These are phyloP conservation scores for Aptenodytes forsteri DNA, from an alignment of 2,113 vertebrate genomes.

Conservation along the genomic window DNA sequence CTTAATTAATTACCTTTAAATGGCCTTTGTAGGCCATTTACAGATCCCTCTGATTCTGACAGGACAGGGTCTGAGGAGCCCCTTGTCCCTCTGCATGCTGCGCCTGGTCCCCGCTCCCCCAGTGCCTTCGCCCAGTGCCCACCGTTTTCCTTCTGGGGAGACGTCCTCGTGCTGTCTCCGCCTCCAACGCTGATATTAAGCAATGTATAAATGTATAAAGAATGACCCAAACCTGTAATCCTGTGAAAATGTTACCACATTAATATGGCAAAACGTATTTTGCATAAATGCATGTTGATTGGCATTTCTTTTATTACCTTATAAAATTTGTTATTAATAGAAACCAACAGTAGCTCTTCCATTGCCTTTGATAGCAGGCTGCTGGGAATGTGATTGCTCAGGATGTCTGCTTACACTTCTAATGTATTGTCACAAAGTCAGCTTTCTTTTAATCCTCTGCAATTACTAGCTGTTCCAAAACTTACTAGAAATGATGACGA, in stretches of 20 bases:
- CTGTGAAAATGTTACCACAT: not conserved
- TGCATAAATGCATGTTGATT: not conserved
- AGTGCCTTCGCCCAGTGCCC: not conserved
- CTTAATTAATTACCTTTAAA: not conserved
- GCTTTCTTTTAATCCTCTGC: not conserved
- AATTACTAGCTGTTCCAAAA: not conserved
- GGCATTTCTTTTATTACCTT: not conserved
- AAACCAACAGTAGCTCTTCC: not conserved
- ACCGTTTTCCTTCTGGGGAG: accelerated
- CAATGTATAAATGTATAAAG: not conserved
- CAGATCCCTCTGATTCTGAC: not conserved
- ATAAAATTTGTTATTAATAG: not conserved
- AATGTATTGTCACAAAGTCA: not conserved
- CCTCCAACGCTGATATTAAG: not conserved
- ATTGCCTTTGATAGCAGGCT: not conserved
- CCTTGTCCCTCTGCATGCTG: not conserved
- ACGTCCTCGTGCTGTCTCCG: accelerated
- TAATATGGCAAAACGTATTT: not conserved
- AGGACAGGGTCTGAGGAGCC: not conserved
- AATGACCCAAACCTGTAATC: not conserved
- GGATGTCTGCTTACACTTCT: not conserved
- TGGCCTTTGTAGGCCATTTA: not conserved
- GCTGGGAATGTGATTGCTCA: not conserved
- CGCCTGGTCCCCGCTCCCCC: accelerated
- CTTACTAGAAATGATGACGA: not conserved